A percentile compares a stretch with the other conserved stretches of the same genome.
Conservation (phyloP, 1,140 invertebrate species). For the Arion vulgaris region DNA sequence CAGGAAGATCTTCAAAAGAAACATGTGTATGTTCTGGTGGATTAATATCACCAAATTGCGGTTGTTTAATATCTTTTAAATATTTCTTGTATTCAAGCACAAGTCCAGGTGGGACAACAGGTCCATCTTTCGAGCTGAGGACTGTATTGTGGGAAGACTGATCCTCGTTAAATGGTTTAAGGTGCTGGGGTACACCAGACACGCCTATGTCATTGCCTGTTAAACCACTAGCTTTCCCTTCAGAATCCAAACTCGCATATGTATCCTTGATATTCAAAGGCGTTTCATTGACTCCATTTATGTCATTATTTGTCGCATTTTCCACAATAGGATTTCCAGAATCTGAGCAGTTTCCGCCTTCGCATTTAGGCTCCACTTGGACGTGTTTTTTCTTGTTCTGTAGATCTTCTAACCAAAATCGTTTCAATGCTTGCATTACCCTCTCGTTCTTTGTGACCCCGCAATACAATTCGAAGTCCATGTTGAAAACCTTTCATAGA, state of each 20-base stretch:
- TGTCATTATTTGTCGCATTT: not conserved
- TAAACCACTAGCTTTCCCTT: not conserved
- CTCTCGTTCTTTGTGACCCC: not conserved
- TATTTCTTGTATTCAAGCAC: not conserved
- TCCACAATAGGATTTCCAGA: not conserved
- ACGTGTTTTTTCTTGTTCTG: not conserved
- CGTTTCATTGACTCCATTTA: not conserved
- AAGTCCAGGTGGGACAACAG: too few species aligned
- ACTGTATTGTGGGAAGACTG: not conserved
- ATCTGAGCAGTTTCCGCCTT: not conserved
- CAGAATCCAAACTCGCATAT: not conserved
- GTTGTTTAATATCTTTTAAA: not conserved
- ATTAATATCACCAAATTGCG: not conserved
- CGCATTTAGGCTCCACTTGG: not conserved
- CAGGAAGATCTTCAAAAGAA: too few species aligned
- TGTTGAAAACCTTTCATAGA: slow-evolving; percentile 4
- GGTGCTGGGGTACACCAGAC: not conserved
- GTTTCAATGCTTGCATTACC: slow-evolving; percentile 14
- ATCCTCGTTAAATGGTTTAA: not conserved
- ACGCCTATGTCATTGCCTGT: not conserved
- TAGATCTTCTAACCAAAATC: not conserved
- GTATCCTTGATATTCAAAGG: not conserved
- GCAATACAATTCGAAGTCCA: not conserved
- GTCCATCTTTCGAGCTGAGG: not conserved
- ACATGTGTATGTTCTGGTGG: not conserved